Base-by-base conservation (phyloP, 2,888 invertebrate genomes). In the Halictus ligatus region DNA sequence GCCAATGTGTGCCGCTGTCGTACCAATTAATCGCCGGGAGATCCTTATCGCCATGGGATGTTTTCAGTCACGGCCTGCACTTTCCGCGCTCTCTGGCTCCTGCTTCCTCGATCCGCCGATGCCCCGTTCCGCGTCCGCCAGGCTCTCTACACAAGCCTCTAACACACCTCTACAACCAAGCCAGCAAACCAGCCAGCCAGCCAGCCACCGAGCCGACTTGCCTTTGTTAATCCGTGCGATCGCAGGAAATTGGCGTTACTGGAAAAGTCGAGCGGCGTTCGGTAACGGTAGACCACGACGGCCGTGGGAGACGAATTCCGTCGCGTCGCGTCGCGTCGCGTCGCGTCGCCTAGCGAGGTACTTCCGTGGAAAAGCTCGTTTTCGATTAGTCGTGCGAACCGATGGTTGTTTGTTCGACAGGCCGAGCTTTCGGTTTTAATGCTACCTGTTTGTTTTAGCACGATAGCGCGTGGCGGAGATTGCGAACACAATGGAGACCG, bases 11-110 rank as follows among this genome's bases (percentile, higher is more conserved):
- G 93, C 93, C 93, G 93, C 94, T 93, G 94, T 94, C 94, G 93
- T 94, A 94, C 94, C 94, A 94, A 94, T 94, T 94, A 94, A 94
- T 94, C 93, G 94, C 93, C 93, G 93, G 85, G 85, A 86, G 91
- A 90, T 91, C 89, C n/a, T 82, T 88, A 89, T 91, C 90, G 85
- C 71, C 83, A 86, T 89, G 90, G 89, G 91, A 88, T 87, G 91
- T 89, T 89, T 90, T 87, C 89, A 89, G 90, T 89, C 91, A 89
- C 91, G 90, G 89, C 80, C 85, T 87, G 85, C 88, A 84, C 83
- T 81, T 78, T 81, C 87, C 87, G 82, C 80, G 82, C 85, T 84
- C 85, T 76, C 79, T 54, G 54, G 54, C 54, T 54, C 54, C 10
- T n/a, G 64, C 85, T 85, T 84, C 85, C 48, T 73, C 84, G 78